Percentiles rank a stretch among this genome's conserved stretches.
These are phyloP conservation scores for Macrosoma leucophasiata DNA, from an alignment of 2,888 invertebrate genomes.

Conservation along the genomic window DNA sequence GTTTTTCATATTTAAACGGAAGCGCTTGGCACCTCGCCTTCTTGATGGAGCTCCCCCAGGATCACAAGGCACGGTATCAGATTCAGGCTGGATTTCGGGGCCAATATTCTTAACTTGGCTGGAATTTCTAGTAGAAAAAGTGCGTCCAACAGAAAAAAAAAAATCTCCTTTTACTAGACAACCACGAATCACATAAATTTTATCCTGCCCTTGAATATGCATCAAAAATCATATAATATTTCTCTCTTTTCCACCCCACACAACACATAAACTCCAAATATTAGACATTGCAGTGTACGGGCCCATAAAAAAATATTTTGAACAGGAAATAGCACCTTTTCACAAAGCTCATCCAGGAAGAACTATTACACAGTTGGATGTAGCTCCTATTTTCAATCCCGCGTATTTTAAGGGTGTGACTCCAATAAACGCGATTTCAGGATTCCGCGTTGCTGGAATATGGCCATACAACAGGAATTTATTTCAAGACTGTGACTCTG, in stretches of 20 bases:
- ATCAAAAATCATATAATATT: no score
- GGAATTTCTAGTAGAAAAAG: constrained; percentile 26
- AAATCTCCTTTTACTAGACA: constrained; percentile 30
- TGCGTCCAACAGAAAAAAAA: constrained; percentile 25
- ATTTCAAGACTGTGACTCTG: constrained; percentile 2
- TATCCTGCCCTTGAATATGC: no score
- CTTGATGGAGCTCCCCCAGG: constrained; percentile 28
- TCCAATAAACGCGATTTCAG: constrained; percentile 6
- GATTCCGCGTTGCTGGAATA: constrained; percentile 3
- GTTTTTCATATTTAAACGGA: constrained; percentile 31
- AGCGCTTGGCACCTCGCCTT: constrained; percentile 25
- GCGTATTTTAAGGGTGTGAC: constrained; percentile 11
- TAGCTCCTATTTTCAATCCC: constrained; percentile 3
- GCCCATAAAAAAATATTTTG: constrained; percentile 8
- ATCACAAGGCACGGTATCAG: constrained; percentile 21
- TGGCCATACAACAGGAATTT: constrained; percentile 5
- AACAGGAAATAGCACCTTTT: constrained; percentile 7
- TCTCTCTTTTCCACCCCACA: no score
- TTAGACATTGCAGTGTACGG: no score
- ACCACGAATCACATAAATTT: constrained; percentile 30
- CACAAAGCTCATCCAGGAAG: constrained; percentile 11
- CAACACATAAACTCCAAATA: no score
- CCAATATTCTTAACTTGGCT: no score
- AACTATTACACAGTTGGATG: constrained; percentile 7
- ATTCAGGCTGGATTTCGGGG: constrained; percentile 28